Base-by-base conservation (phyloP, 2,113 vertebrate species). In the Craseonycteris thonglongyai region DNA sequence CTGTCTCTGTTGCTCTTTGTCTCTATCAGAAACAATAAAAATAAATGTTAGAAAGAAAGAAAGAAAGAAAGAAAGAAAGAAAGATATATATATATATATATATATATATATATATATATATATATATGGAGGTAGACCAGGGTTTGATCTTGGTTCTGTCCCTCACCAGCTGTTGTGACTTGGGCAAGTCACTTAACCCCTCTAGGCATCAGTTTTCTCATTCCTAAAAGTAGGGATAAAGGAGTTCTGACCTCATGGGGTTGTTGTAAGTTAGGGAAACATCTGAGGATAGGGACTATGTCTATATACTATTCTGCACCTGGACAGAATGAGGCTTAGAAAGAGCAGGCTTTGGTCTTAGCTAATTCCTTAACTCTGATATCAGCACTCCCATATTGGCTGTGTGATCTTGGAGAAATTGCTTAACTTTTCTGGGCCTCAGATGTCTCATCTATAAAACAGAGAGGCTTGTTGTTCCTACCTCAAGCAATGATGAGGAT, bases 151-250 rank as follows among this genome's bases (percentile, higher is more conserved):
- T 90, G 65, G 24, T 49, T 84, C 4, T 38, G 22, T 18, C 38
- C 40, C 54, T 71, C 72, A 56, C 61, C 22, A 66, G 38, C 59
- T 76, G 54, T 72, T 84, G 7, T 84, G 71, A 80, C 51, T 91
- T 93, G 40, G 35, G 59, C 59, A 93, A 88, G 83, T 88, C 68
- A 49, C 28, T 93, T 65, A 87, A 80, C 65, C 21, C 95, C 69
- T 84, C 69, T 91, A 49, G 51, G 54, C 16, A 79, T 65, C 69
- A 78, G 15, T 92, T 93, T 94, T 91, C 58, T 91, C 38, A n/a
- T 88, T 95, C 94, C 84, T 89, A 90, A 90, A 93, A 95, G 40
- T 80, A 76, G 61, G 6, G 13, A 75, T 79, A 91, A 68, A 87
- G 80, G 14, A 75, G 58, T 90, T 80, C 59, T 93, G 84, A 94